Evolutionary conservation across 2,113 vertebrate genomes (phyloP).

Genomic region (Sapayoa aenigma): DNA sequence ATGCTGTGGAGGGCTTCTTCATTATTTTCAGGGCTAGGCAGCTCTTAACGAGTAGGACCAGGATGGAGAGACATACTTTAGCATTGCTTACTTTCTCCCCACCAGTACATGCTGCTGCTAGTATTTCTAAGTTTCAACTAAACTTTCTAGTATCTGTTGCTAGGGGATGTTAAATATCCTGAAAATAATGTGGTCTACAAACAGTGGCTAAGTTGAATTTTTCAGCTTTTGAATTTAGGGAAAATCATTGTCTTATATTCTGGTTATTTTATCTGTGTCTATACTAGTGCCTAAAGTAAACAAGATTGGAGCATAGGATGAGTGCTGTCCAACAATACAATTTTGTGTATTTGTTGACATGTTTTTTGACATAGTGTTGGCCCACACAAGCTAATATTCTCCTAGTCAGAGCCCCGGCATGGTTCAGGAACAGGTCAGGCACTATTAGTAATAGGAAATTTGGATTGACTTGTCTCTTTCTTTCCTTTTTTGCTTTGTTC

Average conservation of each 20-base stretch:
- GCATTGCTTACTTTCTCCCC: background rate
- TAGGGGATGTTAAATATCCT: background rate
- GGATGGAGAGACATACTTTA: accelerated
- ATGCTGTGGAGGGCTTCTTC: background rate
- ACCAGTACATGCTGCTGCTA: background rate
- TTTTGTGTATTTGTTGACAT: conserved; percentile 5
- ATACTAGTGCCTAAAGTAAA: background rate
- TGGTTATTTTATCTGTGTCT: background rate
- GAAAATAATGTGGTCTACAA: background rate
- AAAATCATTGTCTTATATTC: conserved; percentile 16
- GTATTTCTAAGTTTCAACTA: background rate
- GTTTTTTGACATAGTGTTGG: background rate
- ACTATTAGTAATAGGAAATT: background rate
- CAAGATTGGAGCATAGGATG: background rate
- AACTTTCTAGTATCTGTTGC: background rate
- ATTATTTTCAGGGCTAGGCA: background rate
- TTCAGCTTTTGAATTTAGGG: background rate
- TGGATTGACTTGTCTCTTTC: background rate
- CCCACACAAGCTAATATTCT: background rate
- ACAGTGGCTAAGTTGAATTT: background rate
- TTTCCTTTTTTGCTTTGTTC: background rate
- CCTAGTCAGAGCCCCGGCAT: background rate
- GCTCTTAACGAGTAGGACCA: background rate
- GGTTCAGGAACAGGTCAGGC: conserved; percentile 13
- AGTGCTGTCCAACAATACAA: background rate